Percentiles rank a stretch among this genome's conserved stretches.
Evolutionary conservation across 2,888 invertebrate species (phyloP).

Genomic region (Venustoraphidia nigricollis): DNA sequence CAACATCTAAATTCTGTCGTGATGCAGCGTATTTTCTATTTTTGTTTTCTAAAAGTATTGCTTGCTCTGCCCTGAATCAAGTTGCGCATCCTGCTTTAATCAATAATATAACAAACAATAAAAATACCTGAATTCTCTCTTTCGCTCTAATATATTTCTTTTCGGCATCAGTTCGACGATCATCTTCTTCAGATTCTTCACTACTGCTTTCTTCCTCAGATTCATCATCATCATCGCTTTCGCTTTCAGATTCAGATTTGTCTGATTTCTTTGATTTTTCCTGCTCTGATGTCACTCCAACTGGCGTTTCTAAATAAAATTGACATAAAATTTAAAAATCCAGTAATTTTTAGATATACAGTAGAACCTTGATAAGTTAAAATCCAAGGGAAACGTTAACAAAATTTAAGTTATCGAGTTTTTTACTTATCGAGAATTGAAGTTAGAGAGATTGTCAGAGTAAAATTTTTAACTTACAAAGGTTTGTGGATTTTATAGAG

Average conservation of each 20-base stretch:
- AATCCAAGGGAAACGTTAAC: too few species aligned
- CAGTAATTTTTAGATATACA: background rate
- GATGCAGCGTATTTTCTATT: too few species aligned
- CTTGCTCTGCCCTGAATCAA: too few species aligned
- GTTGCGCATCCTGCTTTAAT: too few species aligned
- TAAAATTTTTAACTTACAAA: too few species aligned
- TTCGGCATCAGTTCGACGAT: constrained; percentile 59
- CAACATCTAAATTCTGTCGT: too few species aligned
- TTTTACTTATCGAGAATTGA: too few species aligned
- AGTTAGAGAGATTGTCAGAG: too few species aligned
- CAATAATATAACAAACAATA: constrained; percentile 1
- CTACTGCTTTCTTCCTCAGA: constrained; percentile 26
- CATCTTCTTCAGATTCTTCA: constrained; percentile 34
- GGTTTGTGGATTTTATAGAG: too few species aligned
- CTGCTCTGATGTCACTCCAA: background rate
- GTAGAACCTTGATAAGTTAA: too few species aligned
- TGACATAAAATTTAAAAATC: background rate
- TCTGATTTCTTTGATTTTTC: constrained; percentile 24
- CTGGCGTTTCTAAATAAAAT: background rate
- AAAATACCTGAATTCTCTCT: constrained; percentile 49
- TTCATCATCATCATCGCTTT: constrained; percentile 15
- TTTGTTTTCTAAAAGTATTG: too few species aligned
- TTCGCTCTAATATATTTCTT: constrained; percentile 56
- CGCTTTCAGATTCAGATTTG: constrained; percentile 22
- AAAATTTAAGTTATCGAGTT: too few species aligned